Percentiles rank a stretch among this genome's conserved stretches.
phyloP scores from a whole-genome alignment of 2,797 vertebrate species.

The Neomorphus geoffroyi region DNA sequence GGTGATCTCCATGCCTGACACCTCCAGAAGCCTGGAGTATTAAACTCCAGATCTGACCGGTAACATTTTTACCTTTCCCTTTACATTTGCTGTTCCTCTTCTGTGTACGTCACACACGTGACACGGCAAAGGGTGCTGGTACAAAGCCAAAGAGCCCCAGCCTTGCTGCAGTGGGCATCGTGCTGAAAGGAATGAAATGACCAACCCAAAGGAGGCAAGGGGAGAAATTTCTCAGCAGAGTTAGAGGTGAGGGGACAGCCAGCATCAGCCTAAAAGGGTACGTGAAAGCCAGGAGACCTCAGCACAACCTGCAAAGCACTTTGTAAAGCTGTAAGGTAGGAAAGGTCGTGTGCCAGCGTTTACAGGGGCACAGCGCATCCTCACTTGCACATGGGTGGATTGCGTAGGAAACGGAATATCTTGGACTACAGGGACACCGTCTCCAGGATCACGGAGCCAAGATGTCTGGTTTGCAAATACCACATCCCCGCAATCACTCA shows the following conservation, averaged over 20 bases:
- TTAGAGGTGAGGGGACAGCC: not conserved
- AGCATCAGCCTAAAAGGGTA: not conserved
- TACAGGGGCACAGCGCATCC: not conserved
- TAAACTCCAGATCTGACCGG: not conserved
- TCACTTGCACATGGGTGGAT: too few relatives aligned
- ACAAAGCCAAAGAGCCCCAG: not conserved
- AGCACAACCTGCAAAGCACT: not conserved
- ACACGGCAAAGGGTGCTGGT: not conserved
- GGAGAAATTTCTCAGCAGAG: not conserved
- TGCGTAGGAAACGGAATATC: too few relatives aligned
- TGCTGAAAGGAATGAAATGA: not conserved
- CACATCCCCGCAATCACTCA: not conserved
- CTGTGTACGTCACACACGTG: not conserved
- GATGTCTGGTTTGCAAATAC: not conserved
- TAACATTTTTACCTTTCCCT: not conserved
- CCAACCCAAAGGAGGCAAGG: not conserved
- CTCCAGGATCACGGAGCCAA: not conserved
- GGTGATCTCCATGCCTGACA: not conserved
- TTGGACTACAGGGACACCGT: not conserved
- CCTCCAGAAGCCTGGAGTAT: not conserved
- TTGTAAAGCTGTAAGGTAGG: not conserved
- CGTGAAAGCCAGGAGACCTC: not conserved
- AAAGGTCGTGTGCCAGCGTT: not conserved
- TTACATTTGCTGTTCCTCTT: not conserved
- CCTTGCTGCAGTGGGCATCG: not conserved